Evolutionary conservation across 2,888 invertebrate genomes (phyloP), one percentile per base, ranked within the genome.

Genomic region (Phlogophora meticulosa): DNA sequence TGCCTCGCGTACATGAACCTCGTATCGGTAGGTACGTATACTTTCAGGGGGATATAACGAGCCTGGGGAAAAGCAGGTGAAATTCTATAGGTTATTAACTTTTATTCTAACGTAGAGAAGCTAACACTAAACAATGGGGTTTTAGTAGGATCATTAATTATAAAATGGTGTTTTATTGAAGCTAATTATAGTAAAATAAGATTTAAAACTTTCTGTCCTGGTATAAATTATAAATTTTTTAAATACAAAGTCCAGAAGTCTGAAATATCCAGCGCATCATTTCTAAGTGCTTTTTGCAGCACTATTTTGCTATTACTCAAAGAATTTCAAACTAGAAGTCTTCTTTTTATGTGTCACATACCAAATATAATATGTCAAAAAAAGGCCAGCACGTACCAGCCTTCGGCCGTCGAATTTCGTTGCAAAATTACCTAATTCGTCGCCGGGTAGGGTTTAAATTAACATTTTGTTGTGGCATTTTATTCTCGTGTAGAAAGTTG

Each of bases 381-480:
- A 68, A 71, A 69, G 34, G 38, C 59, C 55, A 58, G 45, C 66
- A 69, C 78, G 58, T 67, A 58, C 68, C 55, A 78, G 66, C 78
- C 72, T 72, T 71, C 46, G 62, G 72, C 61, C 72, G 77, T 77
- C 65, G 78, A 79, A 83, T 76, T 80, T 83, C 78, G 74, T 80
- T 81, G 80, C 84, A 85, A 82, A 84, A 86, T 85, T 85, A 85
- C 85, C 85, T 82, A 86, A 83, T 86, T 85, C 86, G 85, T 89
- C 85, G 83, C 76, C 81, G 85, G 84, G 69, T 85, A 88, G 88
- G 88, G 90, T 89, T 87, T 81, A 88, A 90, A 90, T 90, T 89
- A 88, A 88, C 88, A 88, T 90, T 89, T 90, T 89, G 89, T 89
- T 91, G 88, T 85, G 87, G 88, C 84, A 79, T 92, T 91, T 90